phyloP scores from a whole-genome alignment of 1,140 invertebrate species.

The Pentalonia nigronervosa region DNA sequence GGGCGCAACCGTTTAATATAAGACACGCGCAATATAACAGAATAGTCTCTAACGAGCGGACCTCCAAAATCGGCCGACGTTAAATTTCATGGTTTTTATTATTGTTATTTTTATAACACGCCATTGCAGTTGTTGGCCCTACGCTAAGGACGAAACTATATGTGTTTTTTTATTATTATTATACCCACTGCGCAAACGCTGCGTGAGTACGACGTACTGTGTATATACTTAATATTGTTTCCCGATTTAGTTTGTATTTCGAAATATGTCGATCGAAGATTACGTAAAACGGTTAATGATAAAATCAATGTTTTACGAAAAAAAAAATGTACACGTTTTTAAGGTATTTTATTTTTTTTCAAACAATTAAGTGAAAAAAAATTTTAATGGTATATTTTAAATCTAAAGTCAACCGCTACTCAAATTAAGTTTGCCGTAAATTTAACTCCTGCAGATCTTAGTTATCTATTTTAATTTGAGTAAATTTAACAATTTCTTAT shows the following conservation, averaged over 20 bases:
- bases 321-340: background rate
- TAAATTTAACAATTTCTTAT: background rate
- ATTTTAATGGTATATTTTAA: background rate
- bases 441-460: background rate
- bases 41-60: background rate
- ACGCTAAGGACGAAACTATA: background rate
- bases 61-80: background rate
- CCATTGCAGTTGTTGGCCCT: background rate
- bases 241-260: background rate
- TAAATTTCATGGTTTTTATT: slow-evolving; percentile 14
- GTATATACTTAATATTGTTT: background rate
- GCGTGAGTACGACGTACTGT: background rate
- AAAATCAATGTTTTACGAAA: background rate
- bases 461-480: background rate
- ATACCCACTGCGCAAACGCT: background rate
- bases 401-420: background rate
- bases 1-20: background rate
- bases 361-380: background rate
- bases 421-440: background rate
- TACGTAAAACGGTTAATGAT: background rate
- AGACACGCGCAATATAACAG: background rate
- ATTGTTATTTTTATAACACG: background rate
- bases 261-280: background rate
- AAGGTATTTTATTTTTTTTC: background rate
- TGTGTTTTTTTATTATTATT: background rate